These are phyloP conservation scores for Dendrolimus kikuchii DNA, from an alignment of 1,140 invertebrate genomes.

Conservation along the genomic window DNA sequence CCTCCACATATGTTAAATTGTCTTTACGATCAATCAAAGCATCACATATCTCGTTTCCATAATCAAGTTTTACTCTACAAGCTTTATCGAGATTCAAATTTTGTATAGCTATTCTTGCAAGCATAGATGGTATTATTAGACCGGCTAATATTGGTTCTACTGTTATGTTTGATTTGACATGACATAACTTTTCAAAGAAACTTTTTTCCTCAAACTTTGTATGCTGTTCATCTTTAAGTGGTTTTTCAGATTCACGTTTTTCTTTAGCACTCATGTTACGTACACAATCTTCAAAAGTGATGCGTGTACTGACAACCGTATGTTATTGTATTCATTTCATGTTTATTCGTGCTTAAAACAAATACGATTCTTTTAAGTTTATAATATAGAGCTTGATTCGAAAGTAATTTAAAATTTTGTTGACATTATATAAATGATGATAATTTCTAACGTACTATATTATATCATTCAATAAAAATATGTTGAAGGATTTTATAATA, in stretches of 20 bases:
- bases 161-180: conserved; percentile 59
- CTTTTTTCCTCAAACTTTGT: conserved; percentile 25
- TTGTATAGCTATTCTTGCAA: conserved; percentile 69
- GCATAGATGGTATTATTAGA: conserved; percentile 68
- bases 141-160: conserved; percentile 73
- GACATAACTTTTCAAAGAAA: conserved; percentile 33
- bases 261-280: conserved; percentile 12
- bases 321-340: not conserved
- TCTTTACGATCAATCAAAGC: conserved; percentile 57
- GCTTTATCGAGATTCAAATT: conserved; percentile 77
- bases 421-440: too few relatives aligned
- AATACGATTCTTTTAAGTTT: too few relatives aligned
- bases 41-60: conserved; percentile 69
- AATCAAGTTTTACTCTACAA: conserved; percentile 72
- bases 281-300: conserved; percentile 8
- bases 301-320: conserved; percentile 8
- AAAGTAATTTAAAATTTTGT: too few relatives aligned
- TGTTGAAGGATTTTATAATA: too few relatives aligned
- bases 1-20: conserved; percentile 60
- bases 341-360: too few relatives aligned
- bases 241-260: conserved; percentile 31
- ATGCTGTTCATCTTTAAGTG: conserved; percentile 26
- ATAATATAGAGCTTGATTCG: too few relatives aligned
- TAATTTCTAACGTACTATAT: too few relatives aligned
- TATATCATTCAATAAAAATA: too few relatives aligned